These are phyloP conservation scores for Drosophila nikananu DNA, from an alignment of 1,140 invertebrate genomes.

Conservation along the genomic window DNA sequence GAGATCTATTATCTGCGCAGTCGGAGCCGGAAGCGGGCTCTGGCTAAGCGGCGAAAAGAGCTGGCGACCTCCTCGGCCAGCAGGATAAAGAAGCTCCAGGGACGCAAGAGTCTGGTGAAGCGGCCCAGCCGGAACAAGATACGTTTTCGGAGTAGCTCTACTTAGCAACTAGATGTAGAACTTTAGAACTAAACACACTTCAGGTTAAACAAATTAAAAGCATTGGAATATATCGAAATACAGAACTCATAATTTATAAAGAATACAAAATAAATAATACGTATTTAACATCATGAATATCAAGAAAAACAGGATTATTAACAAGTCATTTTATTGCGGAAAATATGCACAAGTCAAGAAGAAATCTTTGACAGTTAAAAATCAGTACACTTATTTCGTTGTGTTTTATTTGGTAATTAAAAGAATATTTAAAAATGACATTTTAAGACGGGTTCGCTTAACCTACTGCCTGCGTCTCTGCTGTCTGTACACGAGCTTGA, in stretches of 20 bases:
- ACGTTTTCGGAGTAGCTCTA: conserved; percentile 37
- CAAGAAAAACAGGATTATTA: not conserved
- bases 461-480: conserved; percentile 8
- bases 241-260: not conserved
- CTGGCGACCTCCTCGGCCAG: conserved; percentile 20
- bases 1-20: conserved; percentile 76
- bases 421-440: conserved; percentile 2
- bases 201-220: not conserved
- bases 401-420: conserved; percentile 6
- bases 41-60: conserved; percentile 45
- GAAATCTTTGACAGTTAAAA: not conserved
- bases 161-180: not conserved
- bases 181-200: not conserved
- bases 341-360: not conserved
- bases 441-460: not conserved
- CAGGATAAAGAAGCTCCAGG: conserved; percentile 29
- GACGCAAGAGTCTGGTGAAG: conserved; percentile 67
- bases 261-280: not conserved
- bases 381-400: not conserved
- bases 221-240: not conserved
- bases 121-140: conserved; percentile 75
- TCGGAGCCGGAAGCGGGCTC: conserved; percentile 40
- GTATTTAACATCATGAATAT: not conserved
- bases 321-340: not conserved
- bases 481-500: conserved; percentile 23